Conservation (phyloP, 2,113 vertebrate species). For the Stigmatopora nigra region DNA sequence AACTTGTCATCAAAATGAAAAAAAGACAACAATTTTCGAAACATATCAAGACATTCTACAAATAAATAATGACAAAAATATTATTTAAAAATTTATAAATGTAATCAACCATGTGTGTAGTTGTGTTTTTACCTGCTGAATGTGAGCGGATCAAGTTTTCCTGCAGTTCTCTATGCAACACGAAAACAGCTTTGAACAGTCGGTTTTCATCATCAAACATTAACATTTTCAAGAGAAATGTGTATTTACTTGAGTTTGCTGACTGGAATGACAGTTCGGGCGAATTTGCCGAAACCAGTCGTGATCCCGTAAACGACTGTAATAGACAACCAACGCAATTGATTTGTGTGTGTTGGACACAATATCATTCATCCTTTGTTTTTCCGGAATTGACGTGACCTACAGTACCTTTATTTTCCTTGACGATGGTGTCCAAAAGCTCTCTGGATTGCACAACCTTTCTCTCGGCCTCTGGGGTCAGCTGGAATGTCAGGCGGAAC, state of each 20-base stretch:
- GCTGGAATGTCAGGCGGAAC: constrained; percentile 56
- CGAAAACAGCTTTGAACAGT: neutral
- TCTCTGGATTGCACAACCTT: constrained; percentile 83
- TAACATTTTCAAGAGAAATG: neutral
- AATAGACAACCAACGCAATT: constrained; percentile 26
- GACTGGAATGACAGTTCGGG: constrained; percentile 87
- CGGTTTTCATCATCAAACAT: no score
- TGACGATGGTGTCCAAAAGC: constrained; percentile 89
- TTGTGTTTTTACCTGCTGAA: constrained; percentile 79
- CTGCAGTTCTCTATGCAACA: constrained; percentile 82
- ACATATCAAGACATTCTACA: neutral
- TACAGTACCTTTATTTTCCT: constrained; percentile 81
- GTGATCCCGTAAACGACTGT: constrained; percentile 97
- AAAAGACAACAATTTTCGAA: no score
- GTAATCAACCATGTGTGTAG: neutral
- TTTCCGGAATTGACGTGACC: neutral
- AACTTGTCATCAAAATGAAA: no score
- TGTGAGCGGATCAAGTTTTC: constrained; percentile 95
- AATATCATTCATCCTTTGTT: neutral
- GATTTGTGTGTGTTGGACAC: neutral
- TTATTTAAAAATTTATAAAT: neutral
- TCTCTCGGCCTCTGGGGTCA: constrained; percentile 78
- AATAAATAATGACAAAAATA: neutral
- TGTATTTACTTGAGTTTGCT: constrained; percentile 81
- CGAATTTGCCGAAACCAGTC: constrained; percentile 97